These are phyloP conservation scores for Caenorhabditis parvicauda DNA, from an alignment of 2,888 invertebrate species.

Conservation along the genomic window DNA sequence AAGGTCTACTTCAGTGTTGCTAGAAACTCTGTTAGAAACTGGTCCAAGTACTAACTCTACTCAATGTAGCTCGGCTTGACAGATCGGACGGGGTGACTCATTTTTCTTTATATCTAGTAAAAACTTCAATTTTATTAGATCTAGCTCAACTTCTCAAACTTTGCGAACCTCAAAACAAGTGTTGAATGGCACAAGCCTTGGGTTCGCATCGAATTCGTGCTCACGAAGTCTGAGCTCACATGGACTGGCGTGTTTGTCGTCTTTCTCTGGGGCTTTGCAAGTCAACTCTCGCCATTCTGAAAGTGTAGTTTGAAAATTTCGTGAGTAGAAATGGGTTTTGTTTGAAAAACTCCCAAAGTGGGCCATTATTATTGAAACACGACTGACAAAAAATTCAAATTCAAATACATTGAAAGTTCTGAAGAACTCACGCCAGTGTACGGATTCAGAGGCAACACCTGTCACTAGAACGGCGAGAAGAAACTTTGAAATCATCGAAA, in stretches of 20 bases:
- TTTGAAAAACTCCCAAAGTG: background rate
- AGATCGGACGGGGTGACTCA: too few species aligned
- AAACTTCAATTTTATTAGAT: background rate
- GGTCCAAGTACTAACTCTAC: too few species aligned
- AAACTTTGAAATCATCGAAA: conserved; percentile 1
- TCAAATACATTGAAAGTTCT: background rate
- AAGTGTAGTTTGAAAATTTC: conserved; percentile 1
- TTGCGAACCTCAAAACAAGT: conserved; percentile 50
- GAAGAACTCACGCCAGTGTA: conserved; percentile 54
- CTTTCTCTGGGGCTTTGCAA: conserved; percentile 37
- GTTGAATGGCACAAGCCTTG: conserved; percentile 37
- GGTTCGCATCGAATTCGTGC: conserved; percentile 43
- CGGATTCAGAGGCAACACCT: conserved; percentile 21
- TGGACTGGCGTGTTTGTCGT: conserved; percentile 37
- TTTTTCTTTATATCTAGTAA: background rate
- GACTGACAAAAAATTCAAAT: background rate
- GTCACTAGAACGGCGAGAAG: conserved; percentile 4
- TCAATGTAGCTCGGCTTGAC: background rate
- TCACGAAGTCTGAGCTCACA: conserved; percentile 51
- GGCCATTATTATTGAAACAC: too few species aligned
- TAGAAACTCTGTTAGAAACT: background rate
- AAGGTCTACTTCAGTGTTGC: background rate
- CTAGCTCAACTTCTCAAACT: background rate
- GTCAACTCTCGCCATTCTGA: conserved; percentile 57
- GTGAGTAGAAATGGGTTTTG: background rate